Percentiles rank a stretch among this genome's conserved stretches.
Evolutionary conservation across 2,113 vertebrate genomes (phyloP).

Genomic region (Syngnathus floridae): DNA sequence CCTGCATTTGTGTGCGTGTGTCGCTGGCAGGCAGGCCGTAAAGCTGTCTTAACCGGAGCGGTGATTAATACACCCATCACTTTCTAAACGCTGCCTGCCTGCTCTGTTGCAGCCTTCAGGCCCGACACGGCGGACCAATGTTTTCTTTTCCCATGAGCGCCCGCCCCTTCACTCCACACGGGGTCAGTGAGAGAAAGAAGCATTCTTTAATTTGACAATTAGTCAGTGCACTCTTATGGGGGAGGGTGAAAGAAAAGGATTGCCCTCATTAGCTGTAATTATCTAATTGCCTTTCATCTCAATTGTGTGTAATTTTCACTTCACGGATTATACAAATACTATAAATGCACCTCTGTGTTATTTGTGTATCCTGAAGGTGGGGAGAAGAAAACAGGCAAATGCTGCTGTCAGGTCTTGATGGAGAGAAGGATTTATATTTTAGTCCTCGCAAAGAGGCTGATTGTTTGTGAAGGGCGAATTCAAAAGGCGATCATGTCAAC

Average conservation of each 20-base stretch:
- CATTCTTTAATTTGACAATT: constrained; percentile 79
- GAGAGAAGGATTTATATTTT: constrained; percentile 15
- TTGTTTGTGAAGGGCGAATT: constrained; percentile 37
- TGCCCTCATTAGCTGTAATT: constrained; percentile 77
- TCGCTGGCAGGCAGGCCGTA: constrained; percentile 50
- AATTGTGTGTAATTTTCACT: constrained; percentile 69
- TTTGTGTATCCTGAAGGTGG: constrained; percentile 2
- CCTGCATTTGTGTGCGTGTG: constrained; percentile 19
- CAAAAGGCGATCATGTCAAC: constrained; percentile 29
- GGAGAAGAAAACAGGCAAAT: constrained; percentile 31
- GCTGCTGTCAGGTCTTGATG: constrained; percentile 35
- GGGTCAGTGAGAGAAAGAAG: constrained; percentile 65
- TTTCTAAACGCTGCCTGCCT: constrained; percentile 71
- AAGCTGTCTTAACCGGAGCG: constrained; percentile 69
- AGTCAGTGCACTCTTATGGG: constrained; percentile 62
- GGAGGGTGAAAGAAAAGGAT: constrained; percentile 71
- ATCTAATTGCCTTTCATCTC: constrained; percentile 75
- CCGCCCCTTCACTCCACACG: constrained; percentile 47
- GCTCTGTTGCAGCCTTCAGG: constrained; percentile 41
- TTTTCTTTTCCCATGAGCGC: constrained; percentile 66
- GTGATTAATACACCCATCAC: constrained; percentile 78
- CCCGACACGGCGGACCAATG: constrained; percentile 64
- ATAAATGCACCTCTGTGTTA: constrained; percentile 62
- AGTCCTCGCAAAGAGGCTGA: neutral
- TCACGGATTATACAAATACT: constrained; percentile 69